Base-by-base conservation (phyloP, 2,797 vertebrate species). In the Acomys russatus region DNA sequence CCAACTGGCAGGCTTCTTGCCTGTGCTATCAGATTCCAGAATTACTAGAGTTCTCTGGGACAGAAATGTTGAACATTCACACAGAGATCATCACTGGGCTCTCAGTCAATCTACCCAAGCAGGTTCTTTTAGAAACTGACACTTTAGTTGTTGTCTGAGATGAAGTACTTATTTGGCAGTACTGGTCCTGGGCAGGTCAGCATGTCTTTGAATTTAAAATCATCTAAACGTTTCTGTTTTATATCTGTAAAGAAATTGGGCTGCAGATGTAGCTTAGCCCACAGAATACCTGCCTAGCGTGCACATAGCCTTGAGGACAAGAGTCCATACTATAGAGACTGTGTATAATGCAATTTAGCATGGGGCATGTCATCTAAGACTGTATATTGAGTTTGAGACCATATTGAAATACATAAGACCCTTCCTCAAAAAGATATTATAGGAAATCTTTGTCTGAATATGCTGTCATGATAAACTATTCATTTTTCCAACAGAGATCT, bases 61-160 rank as follows among this genome's bases (percentile, higher is more conserved):
- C 18, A 70, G 44, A 20, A 63, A 35, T 44, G 33, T 54, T 82
- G 66, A 94, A 49, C 17, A 18, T 20, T 17, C 1, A 10, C 30
- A 18, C 0, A n/a, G 64, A 44, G n/a, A 64, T 83, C 5, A 22
- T 28, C 22, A 77, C 12, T 3, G 20, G 25, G 49, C 20, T 28
- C 22, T 88, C 70, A 28, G n/a, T 28, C 30, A 83, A 33, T 64
- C 71, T 63, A 35, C 64, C 54, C 56, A 91, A 71, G 44, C 22
- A 88, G 11, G 74, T 86, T 87, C 59, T 61, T 94, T 80, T 20
- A 88, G 61, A 64, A 33, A 77, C 30, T 93, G 30, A 35, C 35
- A 30, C n/a, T n/a, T 76, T 4, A 90, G 5, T 33, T 96, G 38
- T 77, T 86, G 61, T 28, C 71, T 77, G 30, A 64, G n/a, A 38